Conservation (phyloP, 2,113 vertebrate species). For the Poeciliopsis retropinna region DNA sequence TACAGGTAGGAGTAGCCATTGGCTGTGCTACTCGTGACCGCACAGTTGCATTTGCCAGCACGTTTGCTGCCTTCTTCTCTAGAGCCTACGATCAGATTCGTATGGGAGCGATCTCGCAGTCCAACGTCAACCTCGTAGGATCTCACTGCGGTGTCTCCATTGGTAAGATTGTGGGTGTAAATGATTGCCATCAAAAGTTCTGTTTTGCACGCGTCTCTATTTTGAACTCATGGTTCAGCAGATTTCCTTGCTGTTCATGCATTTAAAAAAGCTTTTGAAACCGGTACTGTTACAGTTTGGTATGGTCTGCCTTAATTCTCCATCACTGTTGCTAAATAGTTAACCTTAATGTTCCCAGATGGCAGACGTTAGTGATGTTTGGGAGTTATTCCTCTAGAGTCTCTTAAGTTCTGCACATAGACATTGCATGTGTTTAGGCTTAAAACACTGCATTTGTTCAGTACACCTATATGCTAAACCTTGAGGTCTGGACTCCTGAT, state of each 20-base stretch:
- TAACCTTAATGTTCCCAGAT: not conserved
- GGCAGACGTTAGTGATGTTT: not conserved
- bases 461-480: not conserved
- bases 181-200: not conserved
- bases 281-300: not conserved
- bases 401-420: not conserved
- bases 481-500: too few relatives aligned
- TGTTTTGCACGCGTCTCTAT: not conserved
- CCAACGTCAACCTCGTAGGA: constrained; percentile 86
- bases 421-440: not conserved
- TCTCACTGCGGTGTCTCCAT: constrained; percentile 87
- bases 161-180: constrained; percentile 72
- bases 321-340: not conserved
- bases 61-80: constrained; percentile 85
- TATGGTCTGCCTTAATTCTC: not conserved
- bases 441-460: not conserved
- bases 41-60: constrained; percentile 83
- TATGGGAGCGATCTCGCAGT: constrained; percentile 88
- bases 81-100: constrained; percentile 89
- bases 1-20: constrained; percentile 86
- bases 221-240: too few relatives aligned
- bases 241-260: too few relatives aligned
- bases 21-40: constrained; percentile 85
- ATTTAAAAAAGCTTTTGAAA: too few relatives aligned
- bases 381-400: not conserved